Evolutionary conservation across 2,888 invertebrate genomes (phyloP).

Genomic region (Drosophila cracens): DNA sequence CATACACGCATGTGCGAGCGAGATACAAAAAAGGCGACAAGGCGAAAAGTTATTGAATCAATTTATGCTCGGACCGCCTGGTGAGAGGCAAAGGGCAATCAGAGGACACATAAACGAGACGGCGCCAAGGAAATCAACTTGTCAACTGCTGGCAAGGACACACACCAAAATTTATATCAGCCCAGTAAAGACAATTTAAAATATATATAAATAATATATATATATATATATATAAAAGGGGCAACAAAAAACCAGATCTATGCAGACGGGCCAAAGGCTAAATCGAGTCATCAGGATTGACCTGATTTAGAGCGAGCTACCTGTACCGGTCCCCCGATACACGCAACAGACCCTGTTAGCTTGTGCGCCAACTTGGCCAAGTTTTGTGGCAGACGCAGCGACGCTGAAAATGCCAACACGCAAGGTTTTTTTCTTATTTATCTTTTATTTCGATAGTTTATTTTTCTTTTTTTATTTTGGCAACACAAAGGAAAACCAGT

Average conservation of each 20-base stretch:
- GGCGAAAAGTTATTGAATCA: slow-evolving; percentile 62
- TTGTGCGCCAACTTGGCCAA: slow-evolving; percentile 43
- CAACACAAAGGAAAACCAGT: slow-evolving; percentile 75
- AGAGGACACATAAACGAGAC: slow-evolving; percentile 53
- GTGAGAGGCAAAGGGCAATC: slow-evolving; percentile 60
- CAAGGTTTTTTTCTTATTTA: slow-evolving; percentile 56
- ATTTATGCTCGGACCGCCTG: slow-evolving; percentile 47
- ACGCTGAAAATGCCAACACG: slow-evolving; percentile 74
- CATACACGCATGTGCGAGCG: slow-evolving; percentile 46
- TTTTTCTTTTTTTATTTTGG: slow-evolving; percentile 57
- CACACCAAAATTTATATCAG: slow-evolving; percentile 28
- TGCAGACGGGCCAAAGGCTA: slow-evolving; percentile 40
- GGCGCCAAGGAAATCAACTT: slow-evolving; percentile 77
- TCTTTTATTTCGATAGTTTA: slow-evolving; percentile 36
- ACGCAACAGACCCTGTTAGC: neutral
- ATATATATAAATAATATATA: slow-evolving; percentile 5
- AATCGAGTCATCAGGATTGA: slow-evolving; percentile 50
- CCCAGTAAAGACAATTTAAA: slow-evolving; percentile 36
- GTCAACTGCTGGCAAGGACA: slow-evolving; percentile 66
- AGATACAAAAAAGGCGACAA: slow-evolving; percentile 8
- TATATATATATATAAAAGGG: slow-evolving; percentile 1
- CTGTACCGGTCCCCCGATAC: slow-evolving; percentile 19
- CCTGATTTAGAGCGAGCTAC: slow-evolving; percentile 53
- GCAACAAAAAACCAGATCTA: slow-evolving; percentile 11
- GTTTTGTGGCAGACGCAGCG: slow-evolving; percentile 72